Conservation (phyloP, 2,888 invertebrate species). For the Diabrotica balteata region DNA sequence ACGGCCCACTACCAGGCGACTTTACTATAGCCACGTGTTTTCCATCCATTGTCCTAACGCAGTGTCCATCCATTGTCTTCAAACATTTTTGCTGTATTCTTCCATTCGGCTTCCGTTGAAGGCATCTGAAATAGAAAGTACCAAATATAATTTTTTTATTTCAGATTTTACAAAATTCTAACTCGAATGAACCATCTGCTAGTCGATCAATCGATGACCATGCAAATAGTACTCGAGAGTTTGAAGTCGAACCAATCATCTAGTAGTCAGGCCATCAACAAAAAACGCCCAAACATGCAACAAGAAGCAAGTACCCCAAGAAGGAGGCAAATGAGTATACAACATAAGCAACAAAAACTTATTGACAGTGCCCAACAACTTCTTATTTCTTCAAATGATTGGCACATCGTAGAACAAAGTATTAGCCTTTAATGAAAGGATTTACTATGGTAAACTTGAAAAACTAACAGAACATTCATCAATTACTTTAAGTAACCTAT, state of each 20-base stretch:
- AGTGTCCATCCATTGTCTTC: neutral
- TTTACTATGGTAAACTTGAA: neutral
- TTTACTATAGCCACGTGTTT: neutral
- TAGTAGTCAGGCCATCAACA: too few relatives aligned
- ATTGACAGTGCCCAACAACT: neutral
- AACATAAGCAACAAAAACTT: neutral
- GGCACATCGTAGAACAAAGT: neutral
- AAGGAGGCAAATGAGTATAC: neutral
- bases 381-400: neutral
- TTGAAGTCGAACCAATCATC: too few relatives aligned
- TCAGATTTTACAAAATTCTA: neutral
- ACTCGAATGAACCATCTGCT: neutral
- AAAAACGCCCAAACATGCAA: too few relatives aligned
- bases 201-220: neutral
- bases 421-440: neutral
- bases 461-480: neutral
- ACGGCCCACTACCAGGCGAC: slow-evolving; percentile 1
- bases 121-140: neutral
- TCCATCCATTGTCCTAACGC: neutral
- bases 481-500: neutral
- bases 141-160: neutral
- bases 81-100: slow-evolving; percentile 3
- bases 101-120: neutral
- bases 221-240: neutral
- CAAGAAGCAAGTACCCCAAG: neutral